phyloP scores from a whole-genome alignment of 2,888 invertebrate genomes.

The Proisotoma minuta region DNA sequence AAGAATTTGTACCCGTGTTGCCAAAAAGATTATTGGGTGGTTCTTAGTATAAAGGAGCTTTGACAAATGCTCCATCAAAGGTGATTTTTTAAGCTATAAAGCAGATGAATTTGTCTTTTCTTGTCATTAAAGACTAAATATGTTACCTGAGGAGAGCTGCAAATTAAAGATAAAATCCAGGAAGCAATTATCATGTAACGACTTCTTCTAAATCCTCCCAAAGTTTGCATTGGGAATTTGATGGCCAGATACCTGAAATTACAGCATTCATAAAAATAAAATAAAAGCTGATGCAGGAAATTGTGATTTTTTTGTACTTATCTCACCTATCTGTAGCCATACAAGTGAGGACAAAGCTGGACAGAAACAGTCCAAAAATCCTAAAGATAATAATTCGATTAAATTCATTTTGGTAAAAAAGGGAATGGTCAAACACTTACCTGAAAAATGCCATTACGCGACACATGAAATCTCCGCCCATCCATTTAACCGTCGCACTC shows the following conservation, averaged over 20 bases:
- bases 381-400: too few relatives aligned
- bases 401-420: too few relatives aligned
- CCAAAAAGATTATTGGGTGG: too few relatives aligned
- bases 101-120: too few relatives aligned
- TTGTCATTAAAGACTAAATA: not conserved
- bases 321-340: constrained; percentile 77
- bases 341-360: constrained; percentile 81
- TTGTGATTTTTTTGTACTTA: not conserved
- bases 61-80: too few relatives aligned
- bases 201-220: constrained; percentile 67
- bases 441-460: constrained; percentile 82
- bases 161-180: constrained; percentile 68
- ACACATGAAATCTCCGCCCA: constrained; percentile 78
- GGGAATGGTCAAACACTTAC: too few relatives aligned
- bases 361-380: constrained; percentile 78
- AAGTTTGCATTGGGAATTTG: constrained; percentile 63
- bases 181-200: constrained; percentile 71
- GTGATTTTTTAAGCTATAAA: too few relatives aligned
- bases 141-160: constrained; percentile 78
- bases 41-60: too few relatives aligned
- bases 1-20: too few relatives aligned
- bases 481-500: constrained; percentile 81
- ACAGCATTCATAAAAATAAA: not conserved
- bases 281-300: not conserved
- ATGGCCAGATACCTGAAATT: constrained; percentile 68